A percentile compares a stretch with the other conserved stretches of the same genome.
These are phyloP conservation scores for Ceyx margarethae DNA, from an alignment of 2,113 vertebrate genomes.

Conservation along the genomic window DNA sequence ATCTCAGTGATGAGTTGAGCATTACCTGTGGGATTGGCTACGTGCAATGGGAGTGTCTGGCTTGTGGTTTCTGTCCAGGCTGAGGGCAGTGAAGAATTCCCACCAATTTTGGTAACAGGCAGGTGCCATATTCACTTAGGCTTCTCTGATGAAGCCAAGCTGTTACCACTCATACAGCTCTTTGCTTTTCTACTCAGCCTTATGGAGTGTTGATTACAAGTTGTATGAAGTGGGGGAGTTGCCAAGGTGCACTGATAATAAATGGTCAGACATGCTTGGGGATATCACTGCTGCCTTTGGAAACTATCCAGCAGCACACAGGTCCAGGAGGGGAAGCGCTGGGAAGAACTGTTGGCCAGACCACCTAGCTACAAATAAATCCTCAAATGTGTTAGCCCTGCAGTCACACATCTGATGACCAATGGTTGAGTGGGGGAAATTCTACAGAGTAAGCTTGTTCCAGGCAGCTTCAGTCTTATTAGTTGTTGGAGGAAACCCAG, in stretches of 20 bases:
- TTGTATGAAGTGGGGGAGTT: background rate
- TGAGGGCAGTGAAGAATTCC: background rate
- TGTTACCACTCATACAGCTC: background rate
- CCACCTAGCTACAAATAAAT: background rate
- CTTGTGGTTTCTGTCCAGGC: background rate
- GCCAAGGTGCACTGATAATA: background rate
- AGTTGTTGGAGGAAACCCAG: constrained; percentile 48
- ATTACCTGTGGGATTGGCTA: background rate
- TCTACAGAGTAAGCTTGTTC: constrained; percentile 1
- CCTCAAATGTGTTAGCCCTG: background rate
- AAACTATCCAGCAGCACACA: background rate
- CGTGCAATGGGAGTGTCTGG: background rate
- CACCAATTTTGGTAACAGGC: background rate
- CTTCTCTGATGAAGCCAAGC: background rate
- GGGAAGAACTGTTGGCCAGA: background rate
- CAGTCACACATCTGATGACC: constrained; percentile 33
- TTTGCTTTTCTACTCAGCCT: background rate
- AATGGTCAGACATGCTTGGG: background rate
- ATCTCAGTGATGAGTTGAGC: background rate
- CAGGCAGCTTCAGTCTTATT: constrained; percentile 9
- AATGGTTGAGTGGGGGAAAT: background rate
- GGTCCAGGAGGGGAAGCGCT: background rate
- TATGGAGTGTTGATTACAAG: background rate
- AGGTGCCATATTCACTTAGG: background rate
- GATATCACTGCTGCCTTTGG: background rate